A percentile compares a stretch with the other conserved stretches of the same genome.
These are phyloP conservation scores for Patella depressa DNA, from an alignment of 2,888 invertebrate genomes.

Conservation along the genomic window DNA sequence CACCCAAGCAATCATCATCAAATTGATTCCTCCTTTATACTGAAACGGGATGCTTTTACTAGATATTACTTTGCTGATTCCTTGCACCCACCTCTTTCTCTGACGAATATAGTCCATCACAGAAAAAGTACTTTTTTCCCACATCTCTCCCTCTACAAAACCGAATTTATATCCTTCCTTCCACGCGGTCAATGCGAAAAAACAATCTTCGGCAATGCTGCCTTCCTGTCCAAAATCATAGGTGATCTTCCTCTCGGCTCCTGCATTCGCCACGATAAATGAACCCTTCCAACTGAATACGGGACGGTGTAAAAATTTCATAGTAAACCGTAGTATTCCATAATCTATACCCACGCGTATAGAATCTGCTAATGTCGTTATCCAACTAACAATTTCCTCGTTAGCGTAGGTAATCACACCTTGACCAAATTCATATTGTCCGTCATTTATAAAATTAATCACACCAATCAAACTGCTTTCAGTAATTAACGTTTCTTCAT, in stretches of 20 bases:
- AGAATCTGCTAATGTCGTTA: conserved; percentile 53
- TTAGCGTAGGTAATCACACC: conserved; percentile 58
- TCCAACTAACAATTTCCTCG: conserved; percentile 55
- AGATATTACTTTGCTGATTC: conserved; percentile 48
- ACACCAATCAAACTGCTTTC: conserved; percentile 59
- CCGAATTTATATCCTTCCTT: conserved; percentile 55
- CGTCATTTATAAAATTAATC: conserved; percentile 50
- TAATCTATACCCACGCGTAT: conserved; percentile 55
- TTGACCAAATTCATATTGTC: conserved; percentile 55
- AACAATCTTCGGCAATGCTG: conserved; percentile 62
- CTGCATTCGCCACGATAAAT: conserved; percentile 54
- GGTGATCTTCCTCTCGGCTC: conserved; percentile 48
- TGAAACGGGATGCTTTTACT: conserved; percentile 44
- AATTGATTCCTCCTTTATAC: conserved; percentile 48
- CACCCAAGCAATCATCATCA: conserved; percentile 47
- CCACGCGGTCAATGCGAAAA: conserved; percentile 56
- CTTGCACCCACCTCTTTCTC: conserved; percentile 55
- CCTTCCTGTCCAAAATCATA: conserved; percentile 60
- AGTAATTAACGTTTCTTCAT: conserved; percentile 62
- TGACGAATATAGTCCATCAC: conserved; percentile 51
- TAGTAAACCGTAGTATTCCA: conserved; percentile 47
- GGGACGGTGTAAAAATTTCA: conserved; percentile 49
- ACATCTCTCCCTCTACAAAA: conserved; percentile 60
- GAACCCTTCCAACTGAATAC: conserved; percentile 59
- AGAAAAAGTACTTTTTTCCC: conserved; percentile 58